phyloP scores from a whole-genome alignment of 2,113 vertebrate species.

The Pituophis catenifer region DNA sequence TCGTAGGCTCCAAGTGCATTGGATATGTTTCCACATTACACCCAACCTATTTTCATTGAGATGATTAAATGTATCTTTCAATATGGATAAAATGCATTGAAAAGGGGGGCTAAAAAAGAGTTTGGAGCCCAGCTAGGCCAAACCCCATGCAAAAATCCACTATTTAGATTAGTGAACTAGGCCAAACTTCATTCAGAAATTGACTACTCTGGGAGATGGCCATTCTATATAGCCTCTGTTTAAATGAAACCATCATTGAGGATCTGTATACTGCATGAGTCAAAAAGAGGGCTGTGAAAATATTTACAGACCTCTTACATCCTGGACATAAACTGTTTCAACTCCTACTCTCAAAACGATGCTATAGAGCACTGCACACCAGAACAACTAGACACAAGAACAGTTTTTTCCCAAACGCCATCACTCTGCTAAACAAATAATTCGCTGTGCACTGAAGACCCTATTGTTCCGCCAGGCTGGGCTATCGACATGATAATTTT shows the following conservation, averaged over 20 bases:
- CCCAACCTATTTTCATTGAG: not conserved
- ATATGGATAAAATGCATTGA: not conserved
- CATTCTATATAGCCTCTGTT: not conserved
- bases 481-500: too few relatives aligned
- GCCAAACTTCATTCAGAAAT: not conserved
- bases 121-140: not conserved
- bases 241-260: not conserved
- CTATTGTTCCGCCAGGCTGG: too few relatives aligned
- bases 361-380: too few relatives aligned
- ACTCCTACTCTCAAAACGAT: too few relatives aligned
- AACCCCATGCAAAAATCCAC: not conserved
- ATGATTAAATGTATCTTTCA: not conserved
- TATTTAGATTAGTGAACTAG: not conserved
- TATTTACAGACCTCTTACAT: too few relatives aligned
- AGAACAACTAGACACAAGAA: too few relatives aligned
- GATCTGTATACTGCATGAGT: too few relatives aligned
- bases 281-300: too few relatives aligned
- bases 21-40: not conserved
- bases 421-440: too few relatives aligned
- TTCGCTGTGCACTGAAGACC: too few relatives aligned
- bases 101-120: not conserved
- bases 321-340: too few relatives aligned
- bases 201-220: not conserved
- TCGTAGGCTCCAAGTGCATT: not conserved
- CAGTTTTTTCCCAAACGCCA: too few relatives aligned